These are phyloP conservation scores for Heliocidaris tuberculata DNA, from an alignment of 35 echinoderm and acorn worm genomes.

Conservation along the genomic window DNA sequence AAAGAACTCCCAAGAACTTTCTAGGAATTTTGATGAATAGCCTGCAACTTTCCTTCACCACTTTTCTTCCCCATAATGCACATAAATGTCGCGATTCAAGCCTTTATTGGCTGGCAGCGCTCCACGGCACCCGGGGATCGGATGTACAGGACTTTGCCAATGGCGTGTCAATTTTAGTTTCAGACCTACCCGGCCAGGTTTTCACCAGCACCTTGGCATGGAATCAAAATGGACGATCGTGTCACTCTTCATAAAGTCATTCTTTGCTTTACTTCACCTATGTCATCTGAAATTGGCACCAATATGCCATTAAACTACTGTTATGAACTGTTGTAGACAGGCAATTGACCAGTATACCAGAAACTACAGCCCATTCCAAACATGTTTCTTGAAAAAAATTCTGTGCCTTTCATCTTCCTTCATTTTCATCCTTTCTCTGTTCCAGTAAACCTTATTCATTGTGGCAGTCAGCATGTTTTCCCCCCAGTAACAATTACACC, in stretches of 20 bases:
- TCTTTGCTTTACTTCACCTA: not conserved
- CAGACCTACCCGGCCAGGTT: not conserved
- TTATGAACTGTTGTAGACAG: not conserved
- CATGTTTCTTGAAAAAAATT: too few relatives aligned
- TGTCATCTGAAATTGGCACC: too few relatives aligned
- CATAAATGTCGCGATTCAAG: not conserved
- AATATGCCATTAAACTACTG: not conserved
- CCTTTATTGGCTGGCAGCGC: not conserved
- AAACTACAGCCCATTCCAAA: not conserved
- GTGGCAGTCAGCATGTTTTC: not conserved
- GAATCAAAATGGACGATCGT: not conserved
- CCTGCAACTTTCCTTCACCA: not conserved
- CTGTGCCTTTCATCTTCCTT: too few relatives aligned
- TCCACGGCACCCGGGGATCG: not conserved
- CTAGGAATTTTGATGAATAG: not conserved
- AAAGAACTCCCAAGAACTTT: too few relatives aligned
- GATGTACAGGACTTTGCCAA: not conserved
- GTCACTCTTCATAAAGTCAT: not conserved
- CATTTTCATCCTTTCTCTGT: not conserved
- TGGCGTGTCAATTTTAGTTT: too few relatives aligned
- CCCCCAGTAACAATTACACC: not conserved
- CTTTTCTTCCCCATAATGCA: not conserved
- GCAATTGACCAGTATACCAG: not conserved
- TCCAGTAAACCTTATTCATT: not conserved
- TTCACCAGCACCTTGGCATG: not conserved